Evolutionary conservation across 2,888 invertebrate genomes (phyloP), one percentile per base, ranked within the genome.

Genomic region (Ellobium chinense): DNA sequence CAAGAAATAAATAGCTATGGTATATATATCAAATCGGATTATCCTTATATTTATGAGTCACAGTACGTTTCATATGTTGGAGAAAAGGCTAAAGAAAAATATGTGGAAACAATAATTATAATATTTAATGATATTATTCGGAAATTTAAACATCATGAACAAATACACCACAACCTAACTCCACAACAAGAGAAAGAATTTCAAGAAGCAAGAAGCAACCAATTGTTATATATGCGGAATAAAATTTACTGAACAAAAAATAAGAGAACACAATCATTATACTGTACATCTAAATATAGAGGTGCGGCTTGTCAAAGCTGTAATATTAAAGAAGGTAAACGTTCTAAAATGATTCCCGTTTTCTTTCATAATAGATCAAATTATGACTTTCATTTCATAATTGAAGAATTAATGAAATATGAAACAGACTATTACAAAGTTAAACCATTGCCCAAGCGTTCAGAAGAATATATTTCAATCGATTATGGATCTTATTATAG

Each of bases 381-480:
- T 14, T 83, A 83, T 78, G 83, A 83, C 75, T 83, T 83, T 65
- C 83, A 80, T 60, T 82, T 82, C 63, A 46, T 82, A 60, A 80
- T 80, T 68, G 76, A 73, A 74, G 78, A 78, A 68, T 34, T 80
- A n/a, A 73, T 80, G 76, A 76, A 27, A 66, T 66, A 76, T 76
- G 74, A 80, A 80, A 46, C 63, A 66, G 58, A 80, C 14, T 65
- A 66, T 74, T 66, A 80, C 27, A 80, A 80, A 74, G 62, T 66
- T 34, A 73, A 37, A 2, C 27, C 37, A 56, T 66, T 80, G 31
- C 46, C 66, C 2, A 76, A 76, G 66, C 46, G 1, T 2, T 60
- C 66, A 36, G 76, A 76, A 76, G 80, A 80, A 5, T 80, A 80
- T 56, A 65, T 82, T 72, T 75, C 73, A 68, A 82, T 73, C 31